These are phyloP conservation scores for Lobophora halterata DNA, from an alignment of 2,888 invertebrate species.

Conservation along the genomic window DNA sequence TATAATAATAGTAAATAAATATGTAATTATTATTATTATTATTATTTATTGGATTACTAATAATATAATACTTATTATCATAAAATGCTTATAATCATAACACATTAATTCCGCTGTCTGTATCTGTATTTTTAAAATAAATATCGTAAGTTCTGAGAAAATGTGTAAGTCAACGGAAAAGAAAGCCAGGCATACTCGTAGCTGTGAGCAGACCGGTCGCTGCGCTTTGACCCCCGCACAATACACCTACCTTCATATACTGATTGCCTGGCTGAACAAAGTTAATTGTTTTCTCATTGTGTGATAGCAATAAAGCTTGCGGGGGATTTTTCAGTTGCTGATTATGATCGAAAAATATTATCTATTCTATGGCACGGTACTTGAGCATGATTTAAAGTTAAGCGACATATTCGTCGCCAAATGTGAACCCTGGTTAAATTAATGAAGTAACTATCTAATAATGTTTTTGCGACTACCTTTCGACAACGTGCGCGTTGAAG, in stretches of 20 bases:
- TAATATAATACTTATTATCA: no score
- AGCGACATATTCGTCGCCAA: no score
- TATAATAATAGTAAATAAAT: no score
- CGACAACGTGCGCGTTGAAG: conserved; percentile 38
- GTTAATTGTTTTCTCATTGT: conserved; percentile 3
- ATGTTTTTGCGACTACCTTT: conserved; percentile 19
- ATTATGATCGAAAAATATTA: background rate
- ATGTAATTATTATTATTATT: no score
- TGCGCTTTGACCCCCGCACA: conserved; percentile 63
- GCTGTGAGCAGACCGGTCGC: conserved; percentile 46
- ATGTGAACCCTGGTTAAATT: no score
- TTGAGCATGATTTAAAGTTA: background rate
- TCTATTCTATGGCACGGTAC: no score
- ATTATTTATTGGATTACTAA: no score
- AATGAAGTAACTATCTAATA: background rate
- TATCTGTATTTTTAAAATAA: conserved; percentile 21
- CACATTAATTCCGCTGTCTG: no score
- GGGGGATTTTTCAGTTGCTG: background rate
- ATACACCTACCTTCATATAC: conserved; percentile 31
- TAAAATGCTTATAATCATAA: no score
- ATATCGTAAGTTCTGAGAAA: conserved; percentile 29
- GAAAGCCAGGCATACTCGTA: conserved; percentile 66
- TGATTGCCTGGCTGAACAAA: conserved; percentile 11
- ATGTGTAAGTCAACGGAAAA: conserved; percentile 60
- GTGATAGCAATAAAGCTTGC: conserved; percentile 2